Evolutionary conservation across 2,888 invertebrate genomes (phyloP), one percentile per base, ranked within the genome.

Genomic region (Eurytoma californica): DNA sequence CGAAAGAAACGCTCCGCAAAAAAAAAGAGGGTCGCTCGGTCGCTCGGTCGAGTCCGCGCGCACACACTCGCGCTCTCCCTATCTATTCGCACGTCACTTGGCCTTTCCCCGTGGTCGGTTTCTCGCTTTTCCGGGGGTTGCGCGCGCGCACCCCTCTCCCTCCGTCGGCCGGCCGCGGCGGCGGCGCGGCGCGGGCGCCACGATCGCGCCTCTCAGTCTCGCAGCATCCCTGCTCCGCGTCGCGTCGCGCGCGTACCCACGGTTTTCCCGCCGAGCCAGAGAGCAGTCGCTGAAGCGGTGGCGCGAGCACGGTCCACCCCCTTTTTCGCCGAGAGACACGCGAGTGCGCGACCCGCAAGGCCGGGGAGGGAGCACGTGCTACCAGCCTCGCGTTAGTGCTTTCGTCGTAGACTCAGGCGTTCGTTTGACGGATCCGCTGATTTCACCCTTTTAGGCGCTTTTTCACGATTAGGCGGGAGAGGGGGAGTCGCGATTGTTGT

Each of bases 211-310:
- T 87, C 87, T 88, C 88, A 90, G 89, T 90, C 86, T 87, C 87
- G 85, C 90, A 90, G 90, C 89, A 86, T 89, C 90, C 89, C 88
- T 88, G 88, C 84, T 84, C 85, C 84, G 88, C 85, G 86, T 86
- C 88, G 86, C 86, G 87, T 87, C 86, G 84, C 83, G 84, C 82
- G 82, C 81, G 49, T 60, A 28, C 47, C 2, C 65, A 16, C 9
- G 39, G 47, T 12, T 63, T 39, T 39, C 39, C 53, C 12, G 9
- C 18, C 63, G 14, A 30, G 30, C 63, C 0, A 51, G 14, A 24
- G 51, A 51, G 12, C 12, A 13, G 14, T 2, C 53, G 60, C 13
- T 24, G 13, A 28, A 14, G 28, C 3, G 16, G 24, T 60, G 24
- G 14, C 14, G 13, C 28, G 60, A 5, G 20, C 20, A 14, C 58